Base-by-base conservation (phyloP, 2,888 invertebrate genomes). In the Synanthedon formicaeformis region DNA sequence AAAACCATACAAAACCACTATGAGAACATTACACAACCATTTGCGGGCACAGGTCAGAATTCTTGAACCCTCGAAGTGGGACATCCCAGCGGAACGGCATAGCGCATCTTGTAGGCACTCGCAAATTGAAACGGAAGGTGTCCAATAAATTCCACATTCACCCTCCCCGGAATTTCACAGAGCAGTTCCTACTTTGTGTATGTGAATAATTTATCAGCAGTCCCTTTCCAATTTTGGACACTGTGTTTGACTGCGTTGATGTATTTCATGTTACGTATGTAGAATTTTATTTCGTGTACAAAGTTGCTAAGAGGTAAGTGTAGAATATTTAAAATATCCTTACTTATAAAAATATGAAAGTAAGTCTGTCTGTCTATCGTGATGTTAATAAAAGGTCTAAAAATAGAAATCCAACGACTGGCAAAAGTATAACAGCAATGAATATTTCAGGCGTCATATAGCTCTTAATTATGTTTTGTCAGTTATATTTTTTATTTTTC, bases 61-160 rank as follows among this genome's bases (percentile, higher is more conserved):
- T 49, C 23, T 49, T 49, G 18, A 49, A 49, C 41, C 52, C 14
- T 52, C 52, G 10, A 13, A 40, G 57, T 57, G 56, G 54, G 56
- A 54, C 55, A 57, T 62, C 66, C 65, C 64, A 53, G 53, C 56
- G 62, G 66, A 73, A 68, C 67, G 73, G 70, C 73, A 66, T 71
- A 14, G 45, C 45, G 45, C 70, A 71, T 73, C 71, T 70, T 67
- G 65, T 65, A 16, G 49, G 49, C 49, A 49, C 49, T 71, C 67
- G 69, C 78, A 81, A 82, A 83, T 82, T 82, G 82, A 82, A 83
- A 81, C 80, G 73, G 75, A 81, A 81, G 81, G 79, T 81, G 79
- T 75, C 76, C 69, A 75, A 80, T 81, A 81, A 82, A 83, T 79
- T 81, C 67, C 66, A 58, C 71, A 66, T 69, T 66, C 50, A 11